phyloP scores from a whole-genome alignment of 2,888 invertebrate species.

The Pachliopta kotzebuea region DNA sequence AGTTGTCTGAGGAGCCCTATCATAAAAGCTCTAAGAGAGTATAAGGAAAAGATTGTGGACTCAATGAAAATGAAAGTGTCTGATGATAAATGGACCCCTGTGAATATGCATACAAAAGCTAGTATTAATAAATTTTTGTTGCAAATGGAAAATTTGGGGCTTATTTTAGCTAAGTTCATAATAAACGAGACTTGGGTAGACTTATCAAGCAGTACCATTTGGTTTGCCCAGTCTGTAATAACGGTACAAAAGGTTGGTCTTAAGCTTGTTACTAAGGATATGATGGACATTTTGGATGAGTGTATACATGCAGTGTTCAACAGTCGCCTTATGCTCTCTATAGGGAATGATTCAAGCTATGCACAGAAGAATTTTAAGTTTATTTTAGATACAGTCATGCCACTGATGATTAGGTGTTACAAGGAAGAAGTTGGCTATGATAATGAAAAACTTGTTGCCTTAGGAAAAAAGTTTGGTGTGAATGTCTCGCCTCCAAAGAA shows the following conservation, averaged over 20 bases:
- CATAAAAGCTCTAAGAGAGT: constrained; percentile 87
- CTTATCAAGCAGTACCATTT: constrained; percentile 89
- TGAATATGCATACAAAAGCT: constrained; percentile 87
- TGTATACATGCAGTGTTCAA: constrained; percentile 87
- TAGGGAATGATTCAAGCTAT: constrained; percentile 67
- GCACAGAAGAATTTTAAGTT: constrained; percentile 85
- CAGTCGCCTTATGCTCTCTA: constrained; percentile 83
- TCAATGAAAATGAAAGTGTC: constrained; percentile 87
- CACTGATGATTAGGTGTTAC: constrained; percentile 82
- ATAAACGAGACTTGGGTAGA: constrained; percentile 85
- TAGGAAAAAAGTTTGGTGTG: constrained; percentile 79
- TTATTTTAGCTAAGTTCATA: constrained; percentile 84
- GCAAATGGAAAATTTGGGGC: constrained; percentile 85
- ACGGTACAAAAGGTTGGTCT: constrained; percentile 88
- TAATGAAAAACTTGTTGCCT: constrained; percentile 70
- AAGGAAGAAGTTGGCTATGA: constrained; percentile 82
- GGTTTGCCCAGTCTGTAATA: constrained; percentile 88
- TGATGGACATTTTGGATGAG: constrained; percentile 86
- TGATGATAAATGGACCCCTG: constrained; percentile 93
- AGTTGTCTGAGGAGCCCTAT: constrained; percentile 89
- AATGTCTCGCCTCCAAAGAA: constrained; percentile 78
- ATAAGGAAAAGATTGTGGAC: constrained; percentile 90
- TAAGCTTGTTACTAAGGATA: constrained; percentile 86
- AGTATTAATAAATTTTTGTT: constrained; percentile 84
- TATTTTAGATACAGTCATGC: constrained; percentile 83